These are phyloP conservation scores for Anseranas semipalmata DNA, from an alignment of 2,113 vertebrate genomes.

Conservation along the genomic window DNA sequence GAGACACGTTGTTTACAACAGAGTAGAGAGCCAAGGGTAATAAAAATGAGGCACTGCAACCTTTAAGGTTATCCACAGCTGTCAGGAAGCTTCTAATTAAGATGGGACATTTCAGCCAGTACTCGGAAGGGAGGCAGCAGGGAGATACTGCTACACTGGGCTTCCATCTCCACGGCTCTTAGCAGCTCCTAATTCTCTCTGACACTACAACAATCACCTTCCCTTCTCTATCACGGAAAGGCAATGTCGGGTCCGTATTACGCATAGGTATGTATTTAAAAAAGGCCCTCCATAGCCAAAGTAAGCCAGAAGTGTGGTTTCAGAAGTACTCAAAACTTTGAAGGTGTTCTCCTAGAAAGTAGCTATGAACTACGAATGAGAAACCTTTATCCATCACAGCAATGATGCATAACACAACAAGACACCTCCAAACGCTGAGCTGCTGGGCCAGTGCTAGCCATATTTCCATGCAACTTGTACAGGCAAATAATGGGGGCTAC, in stretches of 20 bases:
- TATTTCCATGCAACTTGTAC: neutral
- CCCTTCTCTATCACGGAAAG: neutral
- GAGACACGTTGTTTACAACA: constrained; percentile 32
- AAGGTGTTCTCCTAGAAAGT: neutral
- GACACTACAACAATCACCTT: neutral
- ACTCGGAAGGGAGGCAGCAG: neutral
- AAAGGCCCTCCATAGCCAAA: neutral
- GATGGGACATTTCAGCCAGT: constrained; percentile 24
- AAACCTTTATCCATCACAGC: neutral
- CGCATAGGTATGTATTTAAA: neutral
- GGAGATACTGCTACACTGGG: neutral
- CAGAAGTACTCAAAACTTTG: neutral
- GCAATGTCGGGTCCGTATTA: neutral
- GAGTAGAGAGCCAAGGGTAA: constrained; percentile 22
- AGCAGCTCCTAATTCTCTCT: neutral
- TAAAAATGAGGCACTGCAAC: constrained; percentile 40
- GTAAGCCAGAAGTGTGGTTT: neutral
- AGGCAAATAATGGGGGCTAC: neutral
- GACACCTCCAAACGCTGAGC: neutral
- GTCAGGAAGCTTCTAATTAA: constrained; percentile 64
- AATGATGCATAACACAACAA: neutral
- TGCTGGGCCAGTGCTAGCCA: neutral
- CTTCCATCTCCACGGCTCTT: neutral
- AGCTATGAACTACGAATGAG: neutral
- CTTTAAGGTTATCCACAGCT: constrained; percentile 43